Conservation (phyloP, 1,140 invertebrate species). For the Bombus cullumanus region DNA sequence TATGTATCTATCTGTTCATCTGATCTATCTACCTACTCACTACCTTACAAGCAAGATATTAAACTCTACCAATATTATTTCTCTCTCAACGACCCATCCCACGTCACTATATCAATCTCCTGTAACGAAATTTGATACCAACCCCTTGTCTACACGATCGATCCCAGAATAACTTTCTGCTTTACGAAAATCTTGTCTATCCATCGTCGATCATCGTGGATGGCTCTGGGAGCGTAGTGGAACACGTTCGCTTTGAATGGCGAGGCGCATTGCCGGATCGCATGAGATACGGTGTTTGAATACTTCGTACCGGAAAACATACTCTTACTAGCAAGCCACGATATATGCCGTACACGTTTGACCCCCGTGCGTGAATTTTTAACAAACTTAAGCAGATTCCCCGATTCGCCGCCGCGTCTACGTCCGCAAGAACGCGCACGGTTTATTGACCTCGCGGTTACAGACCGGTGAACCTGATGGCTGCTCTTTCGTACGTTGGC, state of each 20-base stretch:
- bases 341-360: conserved; percentile 46
- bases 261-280: background rate
- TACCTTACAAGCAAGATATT: too few species aligned
- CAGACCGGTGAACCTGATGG: conserved; percentile 6
- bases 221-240: background rate
- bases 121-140: too few species aligned
- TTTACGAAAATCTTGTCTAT: background rate
- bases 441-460: conserved; percentile 39
- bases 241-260: conserved; percentile 1
- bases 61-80: too few species aligned
- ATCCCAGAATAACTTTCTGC: background rate
- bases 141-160: too few species aligned
- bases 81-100: too few species aligned
- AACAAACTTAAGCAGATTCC: conserved; percentile 42
- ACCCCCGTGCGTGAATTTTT: conserved; percentile 53
- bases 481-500: background rate
- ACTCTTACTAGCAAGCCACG: background rate
- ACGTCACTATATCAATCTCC: too few species aligned
- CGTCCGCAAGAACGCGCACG: background rate
- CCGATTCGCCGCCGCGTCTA: background rate
- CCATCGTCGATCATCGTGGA: background rate
- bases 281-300: background rate
- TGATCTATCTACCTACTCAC: too few species aligned
- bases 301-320: conserved; percentile 21
- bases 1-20: too few species aligned